Evolutionary conservation across 92 coral and sea anemone species (phyloP).

Genomic region (Bergia sp.): DNA sequence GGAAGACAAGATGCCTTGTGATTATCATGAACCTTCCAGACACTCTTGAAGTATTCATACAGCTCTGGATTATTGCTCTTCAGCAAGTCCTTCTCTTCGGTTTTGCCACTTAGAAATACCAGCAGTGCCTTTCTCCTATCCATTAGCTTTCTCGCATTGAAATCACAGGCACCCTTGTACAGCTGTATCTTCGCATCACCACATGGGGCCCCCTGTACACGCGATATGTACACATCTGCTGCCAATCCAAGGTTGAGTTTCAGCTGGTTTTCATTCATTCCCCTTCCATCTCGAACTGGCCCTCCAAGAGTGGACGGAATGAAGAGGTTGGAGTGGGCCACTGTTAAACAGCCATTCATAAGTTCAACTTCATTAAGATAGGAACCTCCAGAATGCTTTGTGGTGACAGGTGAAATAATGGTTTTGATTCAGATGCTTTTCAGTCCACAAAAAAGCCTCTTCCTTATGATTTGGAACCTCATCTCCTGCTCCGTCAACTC

Average conservation of each 20-base stretch:
- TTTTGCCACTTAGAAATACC: slow-evolving; percentile 17
- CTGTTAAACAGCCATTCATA: slow-evolving; percentile 51
- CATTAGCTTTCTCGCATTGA: slow-evolving; percentile 32
- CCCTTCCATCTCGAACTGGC: slow-evolving; percentile 34
- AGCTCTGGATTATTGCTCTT: slow-evolving; percentile 22
- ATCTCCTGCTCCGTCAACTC: slow-evolving; percentile 65
- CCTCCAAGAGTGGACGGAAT: slow-evolving; percentile 55
- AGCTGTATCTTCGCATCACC: slow-evolving; percentile 40
- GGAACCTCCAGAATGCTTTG: slow-evolving; percentile 43
- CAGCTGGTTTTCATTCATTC: slow-evolving; percentile 2
- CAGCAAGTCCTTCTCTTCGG: slow-evolving; percentile 4
- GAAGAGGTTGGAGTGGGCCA: slow-evolving; percentile 46
- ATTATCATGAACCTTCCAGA: slow-evolving; percentile 26
- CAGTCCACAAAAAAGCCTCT: slow-evolving; percentile 49
- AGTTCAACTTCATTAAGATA: slow-evolving; percentile 47
- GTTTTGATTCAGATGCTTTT: slow-evolving; percentile 43
- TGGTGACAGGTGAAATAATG: slow-evolving; percentile 17
- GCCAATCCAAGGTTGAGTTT: slow-evolving; percentile 13
- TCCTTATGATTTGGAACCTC: slow-evolving; percentile 57
- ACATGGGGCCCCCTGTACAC: slow-evolving; percentile 42
- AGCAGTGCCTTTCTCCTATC: slow-evolving; percentile 38
- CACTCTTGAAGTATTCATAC: slow-evolving; percentile 27
- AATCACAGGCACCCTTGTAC: slow-evolving; percentile 25
- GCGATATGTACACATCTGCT: slow-evolving; percentile 23
- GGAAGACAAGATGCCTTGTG: no score